Evolutionary conservation across 2,888 invertebrate genomes (phyloP), one percentile per base, ranked within the genome.

Genomic region (Pterostichus niger): DNA sequence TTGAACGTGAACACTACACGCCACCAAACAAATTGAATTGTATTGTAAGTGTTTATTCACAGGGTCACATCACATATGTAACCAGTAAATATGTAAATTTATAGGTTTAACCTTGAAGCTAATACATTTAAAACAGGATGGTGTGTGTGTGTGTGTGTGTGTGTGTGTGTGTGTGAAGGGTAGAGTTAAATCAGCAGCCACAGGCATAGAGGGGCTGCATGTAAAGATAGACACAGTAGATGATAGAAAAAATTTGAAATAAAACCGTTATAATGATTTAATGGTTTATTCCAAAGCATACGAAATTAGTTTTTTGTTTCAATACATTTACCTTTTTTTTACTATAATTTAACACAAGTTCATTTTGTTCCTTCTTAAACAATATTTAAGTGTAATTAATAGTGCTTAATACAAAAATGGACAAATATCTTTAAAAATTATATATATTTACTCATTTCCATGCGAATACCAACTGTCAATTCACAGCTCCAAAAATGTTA

Each of bases 1-100:
- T 93, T 93, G 13, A 92, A 90, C 0, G 93, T 93, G 86, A 94
- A 94, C 64, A 94, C 94, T 94, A 61, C 7, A 24, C 10, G 5
- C 24, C 24, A 24, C 3, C 17, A 11, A 31, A 56, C 6, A 17
- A 7, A 56, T 56, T n/a, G 6, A 3, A 52, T 13, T 17, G 9
- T 3, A 56, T 24, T 24, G 24, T 24, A 56, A 24, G 56, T 56
- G 0, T 56, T 56, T 56, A 10, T 24, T 17, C 13, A 54, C 15
- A 54, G 2, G 54, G 17, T 54, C 17, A 13, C 13, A 24, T 0
- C 24, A 24, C 13, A 13, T 52, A n/a, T 52, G 52, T 52, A 0
- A 52, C 59, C 2, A 6, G 2, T 64, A 35, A 64, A 64, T 64
- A 33, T n/a, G 10, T 56, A 54, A 24, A 24, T 24, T 24, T 24